These are phyloP conservation scores for Adelosebastes latens DNA, from an alignment of 2,797 vertebrate genomes.

Conservation along the genomic window DNA sequence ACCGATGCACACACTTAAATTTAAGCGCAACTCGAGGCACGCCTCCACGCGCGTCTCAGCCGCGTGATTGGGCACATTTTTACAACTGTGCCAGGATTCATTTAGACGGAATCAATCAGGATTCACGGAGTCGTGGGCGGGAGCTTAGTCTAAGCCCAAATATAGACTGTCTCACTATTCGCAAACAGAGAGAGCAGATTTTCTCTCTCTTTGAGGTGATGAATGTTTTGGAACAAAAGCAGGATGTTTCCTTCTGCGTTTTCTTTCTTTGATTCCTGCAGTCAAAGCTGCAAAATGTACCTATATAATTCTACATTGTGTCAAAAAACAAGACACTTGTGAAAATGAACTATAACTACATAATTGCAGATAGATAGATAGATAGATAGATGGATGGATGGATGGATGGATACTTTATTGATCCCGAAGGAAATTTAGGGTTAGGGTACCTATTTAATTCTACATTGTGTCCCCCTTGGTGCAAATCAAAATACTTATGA, in stretches of 20 bases:
- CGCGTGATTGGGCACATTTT: slow-evolving; percentile 74
- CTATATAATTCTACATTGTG: background rate
- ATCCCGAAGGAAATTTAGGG: too few relatives aligned
- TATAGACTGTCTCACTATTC: slow-evolving; percentile 12
- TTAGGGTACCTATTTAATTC: too few relatives aligned
- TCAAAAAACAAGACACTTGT: background rate
- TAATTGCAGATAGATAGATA: background rate
- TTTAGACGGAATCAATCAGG: slow-evolving; percentile 19
- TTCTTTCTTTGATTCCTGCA: background rate
- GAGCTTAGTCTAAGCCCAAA: slow-evolving; percentile 17
- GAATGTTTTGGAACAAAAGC: background rate
- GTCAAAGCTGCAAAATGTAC: background rate
- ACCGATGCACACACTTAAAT: slow-evolving; percentile 54
- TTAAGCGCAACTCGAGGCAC: slow-evolving; percentile 71
- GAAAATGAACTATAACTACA: background rate
- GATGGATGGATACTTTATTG: too few relatives aligned
- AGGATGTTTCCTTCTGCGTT: background rate
- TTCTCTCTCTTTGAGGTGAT: background rate
- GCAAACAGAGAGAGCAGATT: background rate
- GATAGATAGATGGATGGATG: too few relatives aligned
- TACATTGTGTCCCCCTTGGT: too few relatives aligned
- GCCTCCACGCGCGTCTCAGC: slow-evolving; percentile 69
- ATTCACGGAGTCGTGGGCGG: slow-evolving; percentile 26
- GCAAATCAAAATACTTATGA: background rate
- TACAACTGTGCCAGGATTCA: slow-evolving; percentile 64